A percentile compares a stretch with the other conserved stretches of the same genome.
Conservation (phyloP, 2,888 invertebrate species). For the Gastracanthus pulcherrimus region DNA sequence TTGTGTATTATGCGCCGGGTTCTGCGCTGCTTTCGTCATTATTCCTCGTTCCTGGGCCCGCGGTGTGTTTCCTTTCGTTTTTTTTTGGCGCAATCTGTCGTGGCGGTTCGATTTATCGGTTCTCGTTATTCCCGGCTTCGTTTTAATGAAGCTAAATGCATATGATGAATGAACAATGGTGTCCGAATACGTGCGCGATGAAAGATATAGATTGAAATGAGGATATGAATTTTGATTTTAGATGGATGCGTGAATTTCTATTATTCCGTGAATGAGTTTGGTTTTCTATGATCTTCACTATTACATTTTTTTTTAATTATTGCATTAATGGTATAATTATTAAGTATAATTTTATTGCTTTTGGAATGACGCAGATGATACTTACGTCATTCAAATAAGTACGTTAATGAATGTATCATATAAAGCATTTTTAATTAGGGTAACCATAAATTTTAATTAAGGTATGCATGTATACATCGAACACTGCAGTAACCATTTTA, state of each 20-base stretch:
- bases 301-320: background rate
- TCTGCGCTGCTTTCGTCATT: background rate
- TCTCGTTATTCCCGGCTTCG: background rate
- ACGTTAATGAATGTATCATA: background rate
- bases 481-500: too few relatives aligned
- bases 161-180: constrained; percentile 1
- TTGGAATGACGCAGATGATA: background rate
- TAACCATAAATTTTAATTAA: constrained; percentile 30
- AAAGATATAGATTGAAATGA: background rate
- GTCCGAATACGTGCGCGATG: background rate
- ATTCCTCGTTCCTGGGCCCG: background rate
- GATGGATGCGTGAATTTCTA: too few relatives aligned
- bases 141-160: background rate
- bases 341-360: too few relatives aligned
- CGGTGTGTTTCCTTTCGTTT: background rate
- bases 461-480: background rate
- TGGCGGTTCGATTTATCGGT: constrained; percentile 1
- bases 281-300: too few relatives aligned
- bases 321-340: too few relatives aligned
- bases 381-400: background rate
- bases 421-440: constrained; percentile 35
- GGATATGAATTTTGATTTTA: background rate
- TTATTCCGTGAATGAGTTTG: background rate
- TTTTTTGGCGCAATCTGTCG: constrained; percentile 23
- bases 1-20: background rate